Base-by-base conservation (phyloP, 2,888 invertebrate species). In the Melipona beecheii region DNA sequence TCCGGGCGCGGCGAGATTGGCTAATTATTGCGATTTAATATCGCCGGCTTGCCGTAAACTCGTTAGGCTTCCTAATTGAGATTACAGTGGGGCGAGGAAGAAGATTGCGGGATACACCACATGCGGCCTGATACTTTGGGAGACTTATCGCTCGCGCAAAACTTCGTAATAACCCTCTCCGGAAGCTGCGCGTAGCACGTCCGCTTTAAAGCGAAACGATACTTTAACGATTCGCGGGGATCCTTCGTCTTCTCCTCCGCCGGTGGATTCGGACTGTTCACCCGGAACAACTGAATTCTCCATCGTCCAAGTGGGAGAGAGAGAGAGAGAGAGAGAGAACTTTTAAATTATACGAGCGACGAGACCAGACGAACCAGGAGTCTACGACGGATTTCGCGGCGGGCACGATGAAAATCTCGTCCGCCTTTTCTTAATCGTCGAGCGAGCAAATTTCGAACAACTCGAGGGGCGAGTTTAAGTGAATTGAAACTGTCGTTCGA, bases 51-150 rank as follows among this genome's bases (percentile, higher is more conserved):
- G 66, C 72, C 81, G 73, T 85, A 84, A 85, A 85, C 85, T 85
- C 85, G 85, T 85, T 85, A 85, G 77, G 76, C 80, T 68, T 77
- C 85, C 80, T 85, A 85, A 85, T 85, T 85, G 85, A 85, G 85
- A 85, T 85, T 85, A 85, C 85, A 74, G 72, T 58, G 60, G 76
- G 50, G 19, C 62, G 60, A 70, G 85, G 70, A 85, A 74, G 80
- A 85, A 85, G 85, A 85, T 85, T 85, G 85, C 85, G 76, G 85
- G 68, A 73, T 84, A 80, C 74, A 77, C 85, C 85, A 85, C 81
- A 83, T 80, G 85, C 85, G 76, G 58, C 85, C 75, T 75, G 80
- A 85, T 77, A 81, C 81, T 85, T 76, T 66, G 68, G 74, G 68
- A 80, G 85, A 85, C 85, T 85, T 85, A 85, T 85, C 85, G 73